Evolutionary conservation across 2,797 vertebrate genomes (phyloP).

Genomic region (Macropus fuliginosus): DNA sequence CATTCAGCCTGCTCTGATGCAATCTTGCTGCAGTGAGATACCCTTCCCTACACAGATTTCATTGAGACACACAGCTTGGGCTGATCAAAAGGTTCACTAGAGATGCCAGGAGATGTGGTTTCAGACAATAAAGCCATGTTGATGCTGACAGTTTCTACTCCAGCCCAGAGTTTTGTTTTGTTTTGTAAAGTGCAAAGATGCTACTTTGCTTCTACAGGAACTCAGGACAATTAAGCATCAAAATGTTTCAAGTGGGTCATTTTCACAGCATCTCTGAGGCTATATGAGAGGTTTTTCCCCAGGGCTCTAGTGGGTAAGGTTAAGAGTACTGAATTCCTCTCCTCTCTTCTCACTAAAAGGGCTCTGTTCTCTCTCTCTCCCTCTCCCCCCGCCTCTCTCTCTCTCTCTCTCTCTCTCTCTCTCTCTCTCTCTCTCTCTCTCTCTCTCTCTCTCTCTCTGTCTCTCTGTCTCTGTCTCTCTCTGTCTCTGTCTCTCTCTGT

Average conservation of each 20-base stretch:
- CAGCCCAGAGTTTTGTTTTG: conserved; percentile 49
- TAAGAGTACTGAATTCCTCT: neutral
- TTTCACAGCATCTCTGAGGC: conserved; percentile 47
- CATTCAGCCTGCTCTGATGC: conserved; percentile 60
- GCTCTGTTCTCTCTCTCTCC: neutral
- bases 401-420: neutral
- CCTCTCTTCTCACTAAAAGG: neutral
- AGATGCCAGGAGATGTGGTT: conserved; percentile 75
- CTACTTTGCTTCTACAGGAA: conserved; percentile 64
- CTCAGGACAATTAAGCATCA: conserved; percentile 45
- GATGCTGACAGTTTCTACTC: conserved; percentile 72
- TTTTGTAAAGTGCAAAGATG: conserved; percentile 50
- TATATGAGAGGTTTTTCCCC: conserved; percentile 12
- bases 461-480: neutral
- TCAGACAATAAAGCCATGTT: conserved; percentile 71
- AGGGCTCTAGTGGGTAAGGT: conserved; percentile 5
- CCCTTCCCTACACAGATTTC: conserved; percentile 64
- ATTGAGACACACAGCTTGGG: conserved; percentile 67
- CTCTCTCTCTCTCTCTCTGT: neutral
- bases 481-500: rapidly evolving
- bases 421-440: neutral
- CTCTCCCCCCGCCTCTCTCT: neutral
- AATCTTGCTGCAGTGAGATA: conserved; percentile 66
- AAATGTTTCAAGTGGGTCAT: conserved; percentile 46
- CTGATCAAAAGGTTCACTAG: conserved; percentile 73